Evolutionary conservation across 2,113 vertebrate genomes (phyloP).

Genomic region (Podarcis cretensis): DNA sequence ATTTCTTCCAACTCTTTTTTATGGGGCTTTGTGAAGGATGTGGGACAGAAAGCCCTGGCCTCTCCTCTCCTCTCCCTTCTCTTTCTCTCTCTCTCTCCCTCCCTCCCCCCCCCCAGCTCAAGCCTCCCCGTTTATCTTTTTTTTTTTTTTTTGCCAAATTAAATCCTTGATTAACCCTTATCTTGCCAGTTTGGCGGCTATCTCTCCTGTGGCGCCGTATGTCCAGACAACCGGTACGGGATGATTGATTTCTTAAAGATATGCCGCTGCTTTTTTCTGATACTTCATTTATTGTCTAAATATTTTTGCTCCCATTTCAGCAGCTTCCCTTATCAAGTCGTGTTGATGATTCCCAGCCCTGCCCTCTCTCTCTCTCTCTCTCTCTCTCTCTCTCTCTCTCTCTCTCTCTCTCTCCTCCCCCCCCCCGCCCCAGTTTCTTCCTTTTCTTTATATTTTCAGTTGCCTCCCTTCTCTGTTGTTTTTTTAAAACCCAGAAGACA

Average conservation of each 20-base stretch:
- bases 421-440: conserved; percentile 47
- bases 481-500: conserved; percentile 37
- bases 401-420: not conserved
- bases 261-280: conserved; percentile 85
- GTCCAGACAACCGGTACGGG: conserved; percentile 92
- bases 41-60: conserved; percentile 35
- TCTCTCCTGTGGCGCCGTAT: conserved; percentile 93
- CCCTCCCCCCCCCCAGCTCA: conserved; percentile 28
- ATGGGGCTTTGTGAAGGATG: conserved; percentile 32
- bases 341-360: conserved; percentile 76
- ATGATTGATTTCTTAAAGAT: conserved; percentile 99
- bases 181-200: conserved; percentile 87
- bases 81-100: not conserved
- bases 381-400: conserved; percentile 23
- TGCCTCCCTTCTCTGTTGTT: conserved; percentile 55
- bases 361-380: conserved; percentile 41
- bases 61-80: conserved; percentile 33
- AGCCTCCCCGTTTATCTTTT: conserved; percentile 72
- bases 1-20: conserved; percentile 17
- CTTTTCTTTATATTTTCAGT: conserved; percentile 30
- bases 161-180: conserved; percentile 88
- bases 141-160: conserved; percentile 64
- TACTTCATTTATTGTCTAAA: conserved; percentile 98
- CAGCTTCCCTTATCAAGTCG: conserved; percentile 75
- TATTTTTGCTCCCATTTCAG: conserved; percentile 85